These are phyloP conservation scores for Caenorhabditis latens DNA, from an alignment of 1,140 invertebrate genomes.

Conservation along the genomic window DNA sequence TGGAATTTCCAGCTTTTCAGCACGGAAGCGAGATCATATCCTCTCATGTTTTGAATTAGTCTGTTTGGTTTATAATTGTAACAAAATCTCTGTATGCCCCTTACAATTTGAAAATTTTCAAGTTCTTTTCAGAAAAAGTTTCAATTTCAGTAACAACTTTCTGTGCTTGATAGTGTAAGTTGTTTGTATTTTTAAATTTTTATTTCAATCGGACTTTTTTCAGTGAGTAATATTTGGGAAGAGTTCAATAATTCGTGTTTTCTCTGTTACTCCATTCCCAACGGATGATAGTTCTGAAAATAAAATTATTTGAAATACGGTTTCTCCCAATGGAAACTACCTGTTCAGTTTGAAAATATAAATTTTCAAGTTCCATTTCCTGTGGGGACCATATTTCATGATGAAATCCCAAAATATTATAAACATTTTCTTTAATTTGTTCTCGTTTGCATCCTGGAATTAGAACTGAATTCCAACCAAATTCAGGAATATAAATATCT, in stretches of 20 bases:
- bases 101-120: too few species aligned
- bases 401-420: neutral
- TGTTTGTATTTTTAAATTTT: neutral
- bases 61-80: too few species aligned
- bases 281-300: conserved; percentile 43
- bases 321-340: neutral
- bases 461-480: conserved; percentile 25
- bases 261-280: conserved; percentile 28
- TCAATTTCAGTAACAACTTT: neutral
- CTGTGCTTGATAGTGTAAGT: too few species aligned
- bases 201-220: neutral
- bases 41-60: too few species aligned
- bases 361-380: conserved; percentile 15
- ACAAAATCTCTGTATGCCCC: too few species aligned
- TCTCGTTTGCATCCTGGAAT: neutral
- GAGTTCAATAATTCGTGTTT: neutral
- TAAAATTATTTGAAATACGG: too few species aligned
- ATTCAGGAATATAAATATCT: neutral
- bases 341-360: conserved; percentile 13
- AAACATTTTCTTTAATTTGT: neutral
- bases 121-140: too few species aligned
- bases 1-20: too few species aligned
- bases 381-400: conserved; percentile 17
- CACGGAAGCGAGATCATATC: too few species aligned
- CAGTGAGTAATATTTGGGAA: neutral